These are phyloP conservation scores for Caerostris extrusa DNA, from an alignment of 1,140 invertebrate genomes.

Conservation along the genomic window DNA sequence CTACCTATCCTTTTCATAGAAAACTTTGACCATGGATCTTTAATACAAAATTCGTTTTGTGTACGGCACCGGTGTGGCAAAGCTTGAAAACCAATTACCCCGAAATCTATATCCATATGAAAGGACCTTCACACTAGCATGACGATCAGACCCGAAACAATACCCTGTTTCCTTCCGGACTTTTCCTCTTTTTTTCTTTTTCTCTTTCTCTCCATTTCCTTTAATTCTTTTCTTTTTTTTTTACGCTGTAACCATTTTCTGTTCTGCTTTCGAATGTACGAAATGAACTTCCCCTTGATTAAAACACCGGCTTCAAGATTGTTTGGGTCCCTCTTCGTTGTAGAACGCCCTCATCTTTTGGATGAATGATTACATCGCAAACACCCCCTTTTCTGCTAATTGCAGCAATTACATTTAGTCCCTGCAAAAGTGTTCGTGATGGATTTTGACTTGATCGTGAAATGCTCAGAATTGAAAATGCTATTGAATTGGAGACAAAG, in stretches of 20 bases:
- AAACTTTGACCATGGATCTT: background rate
- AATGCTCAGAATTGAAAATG: no score
- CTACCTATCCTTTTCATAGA: background rate
- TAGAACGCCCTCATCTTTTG: background rate
- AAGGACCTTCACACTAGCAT: slow-evolving; percentile 6
- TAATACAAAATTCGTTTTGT: slow-evolving; percentile 15
- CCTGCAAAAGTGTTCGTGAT: background rate
- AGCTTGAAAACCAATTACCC: slow-evolving; percentile 46
- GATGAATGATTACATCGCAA: slow-evolving; percentile 1
- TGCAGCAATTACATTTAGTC: background rate
- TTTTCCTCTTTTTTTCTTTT: background rate
- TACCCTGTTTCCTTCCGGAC: slow-evolving; percentile 35
- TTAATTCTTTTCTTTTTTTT: background rate
- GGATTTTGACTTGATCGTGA: no score
- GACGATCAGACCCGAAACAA: slow-evolving; percentile 39
- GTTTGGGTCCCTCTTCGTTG: background rate
- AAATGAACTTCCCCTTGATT: slow-evolving; percentile 31
- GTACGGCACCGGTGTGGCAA: slow-evolving; percentile 1
- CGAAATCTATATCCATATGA: slow-evolving; percentile 54
- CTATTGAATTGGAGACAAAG: no score
- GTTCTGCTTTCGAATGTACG: background rate
- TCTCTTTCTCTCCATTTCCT: background rate
- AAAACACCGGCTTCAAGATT: slow-evolving; percentile 5
- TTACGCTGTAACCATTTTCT: background rate
- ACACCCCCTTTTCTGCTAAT: slow-evolving; percentile 17